These are phyloP conservation scores for Ondatra zibethicus DNA, from an alignment of 2,113 vertebrate species.

Conservation along the genomic window DNA sequence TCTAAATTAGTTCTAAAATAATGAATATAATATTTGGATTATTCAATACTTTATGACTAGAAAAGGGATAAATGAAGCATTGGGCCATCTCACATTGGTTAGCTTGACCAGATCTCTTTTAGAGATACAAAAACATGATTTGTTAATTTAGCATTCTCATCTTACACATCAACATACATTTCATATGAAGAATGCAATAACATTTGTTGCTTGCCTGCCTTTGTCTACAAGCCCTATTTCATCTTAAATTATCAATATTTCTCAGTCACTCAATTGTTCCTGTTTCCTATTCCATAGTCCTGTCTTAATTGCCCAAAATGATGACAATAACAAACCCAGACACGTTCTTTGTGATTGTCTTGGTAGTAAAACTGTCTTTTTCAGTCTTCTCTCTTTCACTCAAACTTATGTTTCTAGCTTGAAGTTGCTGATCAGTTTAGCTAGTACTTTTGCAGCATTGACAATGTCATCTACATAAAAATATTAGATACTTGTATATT, in stretches of 20 bases:
- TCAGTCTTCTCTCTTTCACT: background rate
- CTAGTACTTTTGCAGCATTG: background rate
- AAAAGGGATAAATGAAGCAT: background rate
- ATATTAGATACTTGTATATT: background rate
- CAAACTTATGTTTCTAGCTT: background rate
- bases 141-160: slow-evolving; percentile 37
- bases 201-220: background rate
- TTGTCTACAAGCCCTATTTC: slow-evolving; percentile 22
- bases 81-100: background rate
- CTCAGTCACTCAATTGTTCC: background rate
- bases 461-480: background rate
- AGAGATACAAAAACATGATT: background rate
- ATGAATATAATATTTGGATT: background rate
- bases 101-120: slow-evolving; percentile 39
- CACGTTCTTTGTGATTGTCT: background rate
- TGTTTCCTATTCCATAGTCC: background rate
- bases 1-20: slow-evolving; percentile 35
- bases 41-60: background rate
- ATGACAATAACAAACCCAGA: background rate
- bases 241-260: background rate
- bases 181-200: slow-evolving; percentile 10
- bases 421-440: background rate
- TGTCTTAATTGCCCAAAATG: background rate
- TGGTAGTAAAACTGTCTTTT: background rate
- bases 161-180: background rate